phyloP scores from a whole-genome alignment of 2,797 vertebrate genomes.

The Crax fasciolata region DNA sequence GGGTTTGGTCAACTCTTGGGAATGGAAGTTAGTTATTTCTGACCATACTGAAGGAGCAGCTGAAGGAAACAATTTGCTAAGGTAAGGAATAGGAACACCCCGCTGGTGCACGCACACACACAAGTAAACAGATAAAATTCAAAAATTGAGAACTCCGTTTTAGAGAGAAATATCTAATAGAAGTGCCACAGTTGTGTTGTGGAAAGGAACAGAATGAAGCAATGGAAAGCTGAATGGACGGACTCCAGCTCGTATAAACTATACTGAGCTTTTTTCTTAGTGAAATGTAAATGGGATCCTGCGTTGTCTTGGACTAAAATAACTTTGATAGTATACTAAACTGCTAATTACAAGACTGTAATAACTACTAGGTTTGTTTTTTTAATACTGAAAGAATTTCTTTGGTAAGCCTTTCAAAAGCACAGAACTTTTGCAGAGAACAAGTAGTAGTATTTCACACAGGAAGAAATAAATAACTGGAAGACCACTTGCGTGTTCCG shows the following conservation, averaged over 20 bases:
- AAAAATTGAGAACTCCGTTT: not conserved
- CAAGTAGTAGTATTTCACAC: not conserved
- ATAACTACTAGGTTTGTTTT: not conserved
- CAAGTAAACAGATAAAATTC: not conserved
- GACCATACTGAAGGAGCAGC: slow-evolving; percentile 2
- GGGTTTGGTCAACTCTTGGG: slow-evolving; percentile 46
- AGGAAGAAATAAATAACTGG: not conserved
- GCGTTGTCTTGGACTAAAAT: not conserved
- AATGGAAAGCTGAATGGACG: not conserved
- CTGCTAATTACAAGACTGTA: not conserved
- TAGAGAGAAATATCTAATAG: not conserved
- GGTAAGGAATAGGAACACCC: not conserved
- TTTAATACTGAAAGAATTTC: not conserved
- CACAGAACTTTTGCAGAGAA: not conserved
- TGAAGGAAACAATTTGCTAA: not conserved
- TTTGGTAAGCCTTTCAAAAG: not conserved
- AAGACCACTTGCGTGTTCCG: not conserved
- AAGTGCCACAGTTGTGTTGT: not conserved
- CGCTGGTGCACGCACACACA: not conserved
- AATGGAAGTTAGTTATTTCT: slow-evolving; percentile 66
- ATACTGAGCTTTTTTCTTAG: not conserved
- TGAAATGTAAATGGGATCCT: not conserved
- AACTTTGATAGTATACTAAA: not conserved
- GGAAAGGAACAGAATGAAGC: not conserved
- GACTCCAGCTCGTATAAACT: not conserved